Base-by-base conservation (phyloP, 2,888 invertebrate genomes). In the Zonitis immaculata region DNA sequence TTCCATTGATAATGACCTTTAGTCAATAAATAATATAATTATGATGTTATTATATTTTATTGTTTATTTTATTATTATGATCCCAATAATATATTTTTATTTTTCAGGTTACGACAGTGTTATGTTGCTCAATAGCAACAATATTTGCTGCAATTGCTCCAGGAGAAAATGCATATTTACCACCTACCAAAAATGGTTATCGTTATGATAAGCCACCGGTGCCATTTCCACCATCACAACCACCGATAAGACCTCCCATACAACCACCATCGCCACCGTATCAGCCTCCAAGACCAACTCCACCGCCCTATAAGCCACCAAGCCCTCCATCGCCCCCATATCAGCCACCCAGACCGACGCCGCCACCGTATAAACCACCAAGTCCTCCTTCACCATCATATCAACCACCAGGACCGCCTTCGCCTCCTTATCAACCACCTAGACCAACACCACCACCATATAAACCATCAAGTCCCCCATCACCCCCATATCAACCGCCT, bases 151-250 rank as follows among this genome's bases (percentile, higher is more conserved):
- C 82, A 62, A 79, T 82, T 47, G 78, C 80, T 42, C 84, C 86
- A 1, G 86, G 86, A 11, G 83, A 84, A 56, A 87, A 88, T 70
- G 86, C 86, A 51, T 91, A 91, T 76, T 80, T 91, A 48, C 91
- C 91, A 16, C 83, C 83, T 3, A n/a, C n/a, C n/a, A 83, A 81
- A 68, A 84, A 85, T 63, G 88, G 88, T 12, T 91, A 91, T 75
- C 81, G 80, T 62, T 91, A 91, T 73, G 81, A 83, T n/a, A 81
- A 80, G 42, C 90, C 91, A 2, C 61, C 73, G 7, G 77, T 82
- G 53, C 82, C 85, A 0, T 85, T 85, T 74, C 81, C 82, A 1
- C 76, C 68, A 25, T 63, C 68, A 35, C 62, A 64, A 48, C 35
- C 35, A 9, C 35, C 35, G 7, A 9, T 35, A 35, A 9, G 14